Evolutionary conservation across 2,113 vertebrate genomes (phyloP), one percentile per base, ranked within the genome.

Genomic region (Oncorhynchus tshawytscha): DNA sequence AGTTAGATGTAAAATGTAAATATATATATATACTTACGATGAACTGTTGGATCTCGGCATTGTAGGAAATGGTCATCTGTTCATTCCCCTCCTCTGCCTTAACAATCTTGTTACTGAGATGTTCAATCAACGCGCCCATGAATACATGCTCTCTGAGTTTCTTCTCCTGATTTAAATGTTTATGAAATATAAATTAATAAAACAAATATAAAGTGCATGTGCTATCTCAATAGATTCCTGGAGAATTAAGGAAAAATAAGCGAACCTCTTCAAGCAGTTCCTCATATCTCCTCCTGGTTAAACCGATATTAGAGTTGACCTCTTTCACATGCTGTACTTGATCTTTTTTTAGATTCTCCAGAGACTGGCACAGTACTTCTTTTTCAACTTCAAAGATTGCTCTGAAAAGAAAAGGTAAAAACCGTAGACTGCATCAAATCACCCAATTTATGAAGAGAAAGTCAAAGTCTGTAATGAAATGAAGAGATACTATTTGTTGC

Each of bases 231-330:
- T 45, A 45, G 9, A 62, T 85, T 31, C 27, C 16, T 20, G 29
- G 3, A 20, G 18, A 20, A 34, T 68, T 15, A 20, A 6, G 66
- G 27, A 20, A 51, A 51, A 51, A 51, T 9, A 39, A 16, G 51
- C 51, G 0, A 54, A 70, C 80, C 79, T 93, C 89, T 8, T 71
- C 66, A 0, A 6, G 82, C 16, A 92, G 88, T 69, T 87, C 73
- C 27, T 73, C 64, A 16, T 85, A 73, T 74, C 81, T 88, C 49
- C 16, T 79, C 70, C 34, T 79, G 4, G 72, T 65, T 34, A 11
- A 0, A 18, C 16, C 6, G 0, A 87, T 87, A 7, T 77, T 74
- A 1, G 74, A 70, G 12, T 39, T 80, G 57, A 88, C 73, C 51
- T 86, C 75, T 11, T 45, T 82, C 75, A 85, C 68, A 0, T 82